Base-by-base conservation (phyloP, 2,888 invertebrate species). In the Busseola fusca region DNA sequence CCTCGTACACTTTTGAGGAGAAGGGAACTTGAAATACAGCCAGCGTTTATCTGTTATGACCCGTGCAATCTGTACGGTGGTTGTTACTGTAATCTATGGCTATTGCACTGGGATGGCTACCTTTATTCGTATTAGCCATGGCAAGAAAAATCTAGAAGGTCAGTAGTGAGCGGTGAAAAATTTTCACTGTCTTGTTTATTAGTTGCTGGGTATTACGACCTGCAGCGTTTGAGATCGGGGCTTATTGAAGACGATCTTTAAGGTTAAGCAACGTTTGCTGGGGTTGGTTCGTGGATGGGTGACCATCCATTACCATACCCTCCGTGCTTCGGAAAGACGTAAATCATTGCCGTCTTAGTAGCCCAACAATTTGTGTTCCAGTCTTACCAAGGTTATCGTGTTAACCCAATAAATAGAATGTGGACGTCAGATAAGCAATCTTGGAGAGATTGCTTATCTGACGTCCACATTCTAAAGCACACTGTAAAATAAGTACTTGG, bases 21-120 rank as follows among this genome's bases (percentile, higher is more conserved):
- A 78, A 76, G 86, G 89, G 88, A 88, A 84, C 87, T 89, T 89
- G 90, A 93, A 90, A 91, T 92, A 93, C 93, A 88, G 86, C 87
- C 89, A 83, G 80, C 91, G 92, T 93, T 93, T 93, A 93, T 93
- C 93, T 92, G 91, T 92, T 93, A 93, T 93, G 93, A 92, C 89
- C 91, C 90, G 86, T 91, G 92, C 93, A 93, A 93, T 92, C 91
- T 92, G 90, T 87, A 82, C 86, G 86, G 86, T 48, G 80, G 90
- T 88, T 88, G 88, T 89, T 84, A 74, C 69, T 83, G 87, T 91
- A 90, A 91, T 91, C 89, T 92, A 91, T 88, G 87, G 86, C 84
- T 78, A 85, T 85, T 84, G 89, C 88, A 88, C 69, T 80, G 85
- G 86, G 86, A 74, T 81, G 77, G 83, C 84, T 67, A 81, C 80